Evolutionary conservation across 2,113 vertebrate genomes (phyloP), one percentile per base, ranked within the genome.

Genomic region (Labeo rohita): DNA sequence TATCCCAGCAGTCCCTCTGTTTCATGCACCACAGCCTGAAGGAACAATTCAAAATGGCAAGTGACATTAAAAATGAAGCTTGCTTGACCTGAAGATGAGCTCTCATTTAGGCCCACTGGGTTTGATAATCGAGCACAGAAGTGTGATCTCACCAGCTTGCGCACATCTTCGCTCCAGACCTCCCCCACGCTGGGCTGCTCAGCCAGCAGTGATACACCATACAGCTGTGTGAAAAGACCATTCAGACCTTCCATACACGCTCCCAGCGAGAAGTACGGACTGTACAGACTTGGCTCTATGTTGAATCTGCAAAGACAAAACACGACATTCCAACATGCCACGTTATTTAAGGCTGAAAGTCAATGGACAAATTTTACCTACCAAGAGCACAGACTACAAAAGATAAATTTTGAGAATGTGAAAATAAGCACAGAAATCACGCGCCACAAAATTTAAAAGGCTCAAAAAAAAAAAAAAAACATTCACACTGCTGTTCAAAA

Each of bases 201-300:
- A 10, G 95, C 95, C 89, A 96, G 95, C 1, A 99, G 93, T 0
- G 96, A 96, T 45, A 98, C 94, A 7, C 98, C 98, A 0, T 96
- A 93, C 23, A 99, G 95, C 85, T 93, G 95, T 84, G 90, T 95
- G 92, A 99, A 98, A 90, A 99, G 93, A 81, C 90, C 90, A 86
- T 97, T 97, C 87, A 99, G 94, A 50, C 98, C 98, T 80, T 99
- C 98, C 98, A 99, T 99, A 89, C 98, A 99, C 0, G 96, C 95
- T 1, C 98, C 97, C 68, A 99, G 95, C 28, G 98, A 99, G 84
- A 99, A 95, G 90, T 97, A 99, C 0, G 98, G 98, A 88, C 96
- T 97, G 90, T 99, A 99, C 21, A 98, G 92, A 85, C 96, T 96
- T 89, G 98, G 98, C 92, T 99, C 98, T 10, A 98, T 97, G 89